These are phyloP conservation scores for Smutsia temminckii DNA, from an alignment of 2,797 vertebrate species.

Conservation along the genomic window DNA sequence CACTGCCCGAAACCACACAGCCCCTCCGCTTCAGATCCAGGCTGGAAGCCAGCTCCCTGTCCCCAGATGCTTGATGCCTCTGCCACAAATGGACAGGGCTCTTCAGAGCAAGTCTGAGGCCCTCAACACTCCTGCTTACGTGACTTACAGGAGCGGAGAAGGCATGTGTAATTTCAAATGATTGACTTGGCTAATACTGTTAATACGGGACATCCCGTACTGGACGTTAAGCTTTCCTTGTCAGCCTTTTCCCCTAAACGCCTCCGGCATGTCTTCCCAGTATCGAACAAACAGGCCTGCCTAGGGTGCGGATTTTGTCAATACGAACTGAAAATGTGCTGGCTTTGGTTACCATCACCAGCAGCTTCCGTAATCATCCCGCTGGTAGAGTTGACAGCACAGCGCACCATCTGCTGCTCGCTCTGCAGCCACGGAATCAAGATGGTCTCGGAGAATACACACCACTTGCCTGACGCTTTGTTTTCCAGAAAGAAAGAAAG, in stretches of 20 bases:
- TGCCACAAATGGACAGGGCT: neutral
- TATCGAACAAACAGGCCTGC: conserved; percentile 55
- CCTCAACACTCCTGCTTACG: neutral
- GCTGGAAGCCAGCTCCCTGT: neutral
- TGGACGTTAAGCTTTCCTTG: neutral
- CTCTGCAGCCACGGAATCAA: conserved; percentile 20
- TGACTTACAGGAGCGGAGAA: neutral
- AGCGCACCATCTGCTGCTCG: conserved; percentile 18
- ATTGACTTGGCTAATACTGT: neutral
- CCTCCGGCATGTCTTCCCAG: conserved; percentile 49
- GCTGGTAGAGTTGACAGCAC: conserved; percentile 40
- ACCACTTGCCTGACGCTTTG: conserved; percentile 52
- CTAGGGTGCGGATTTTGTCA: conserved; percentile 54
- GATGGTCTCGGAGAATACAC: conserved; percentile 31
- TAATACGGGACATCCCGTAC: neutral
- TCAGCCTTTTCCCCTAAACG: conserved; percentile 57
- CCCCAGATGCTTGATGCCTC: neutral
- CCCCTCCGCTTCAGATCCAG: neutral
- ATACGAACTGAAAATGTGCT: neutral
- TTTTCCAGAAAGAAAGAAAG: conserved; percentile 48
- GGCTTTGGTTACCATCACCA: neutral
- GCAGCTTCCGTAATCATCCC: conserved; percentile 70
- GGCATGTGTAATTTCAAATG: neutral
- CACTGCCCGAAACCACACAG: neutral
- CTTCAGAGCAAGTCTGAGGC: neutral